Percentiles rank a stretch among this genome's conserved stretches.
Conservation (phyloP, 2,888 invertebrate species). For the Homarus gammarus region DNA sequence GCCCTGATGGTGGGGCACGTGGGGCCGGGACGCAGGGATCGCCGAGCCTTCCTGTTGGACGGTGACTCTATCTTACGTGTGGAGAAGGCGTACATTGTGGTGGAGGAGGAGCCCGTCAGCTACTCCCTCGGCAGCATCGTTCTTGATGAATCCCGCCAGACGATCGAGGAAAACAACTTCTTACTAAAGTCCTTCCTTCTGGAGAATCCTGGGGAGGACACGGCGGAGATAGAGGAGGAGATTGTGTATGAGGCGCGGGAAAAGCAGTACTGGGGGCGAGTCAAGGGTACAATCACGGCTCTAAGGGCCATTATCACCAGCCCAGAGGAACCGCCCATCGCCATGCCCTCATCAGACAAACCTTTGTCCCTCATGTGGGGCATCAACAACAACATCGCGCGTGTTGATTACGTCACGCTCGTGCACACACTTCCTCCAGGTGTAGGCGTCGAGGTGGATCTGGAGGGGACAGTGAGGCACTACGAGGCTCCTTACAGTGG, state of each 20-base stretch:
- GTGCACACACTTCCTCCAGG: constrained; percentile 55
- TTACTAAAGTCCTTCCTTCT: constrained; percentile 34
- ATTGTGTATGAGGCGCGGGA: constrained; percentile 56
- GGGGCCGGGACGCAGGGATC: constrained; percentile 12
- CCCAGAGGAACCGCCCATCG: constrained; percentile 47
- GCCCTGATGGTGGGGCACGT: constrained; percentile 55
- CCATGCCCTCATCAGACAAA: constrained; percentile 43
- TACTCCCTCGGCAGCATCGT: constrained; percentile 62
- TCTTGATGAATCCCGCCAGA: constrained; percentile 33
- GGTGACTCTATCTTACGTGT: constrained; percentile 17
- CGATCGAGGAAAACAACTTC: constrained; percentile 3
- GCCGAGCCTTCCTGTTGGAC: constrained; percentile 51
- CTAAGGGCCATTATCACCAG: constrained; percentile 45
- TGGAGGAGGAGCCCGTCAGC: constrained; percentile 64
- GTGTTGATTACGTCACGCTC: constrained; percentile 36
- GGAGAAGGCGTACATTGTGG: constrained; percentile 55
- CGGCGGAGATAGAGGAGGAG: constrained; percentile 27
- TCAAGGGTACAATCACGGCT: constrained; percentile 70
- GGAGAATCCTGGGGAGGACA: constrained; percentile 44
- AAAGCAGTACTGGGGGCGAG: constrained; percentile 68
- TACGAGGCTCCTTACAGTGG: constrained; percentile 72
- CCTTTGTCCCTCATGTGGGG: constrained; percentile 64
- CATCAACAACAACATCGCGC: constrained; percentile 36
- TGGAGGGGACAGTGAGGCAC: constrained; percentile 59
- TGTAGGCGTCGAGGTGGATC: constrained; percentile 66